A percentile compares a stretch with the other conserved stretches of the same genome.
These are phyloP conservation scores for Prolemur simus DNA, from an alignment of 2,113 vertebrate genomes.

Conservation along the genomic window DNA sequence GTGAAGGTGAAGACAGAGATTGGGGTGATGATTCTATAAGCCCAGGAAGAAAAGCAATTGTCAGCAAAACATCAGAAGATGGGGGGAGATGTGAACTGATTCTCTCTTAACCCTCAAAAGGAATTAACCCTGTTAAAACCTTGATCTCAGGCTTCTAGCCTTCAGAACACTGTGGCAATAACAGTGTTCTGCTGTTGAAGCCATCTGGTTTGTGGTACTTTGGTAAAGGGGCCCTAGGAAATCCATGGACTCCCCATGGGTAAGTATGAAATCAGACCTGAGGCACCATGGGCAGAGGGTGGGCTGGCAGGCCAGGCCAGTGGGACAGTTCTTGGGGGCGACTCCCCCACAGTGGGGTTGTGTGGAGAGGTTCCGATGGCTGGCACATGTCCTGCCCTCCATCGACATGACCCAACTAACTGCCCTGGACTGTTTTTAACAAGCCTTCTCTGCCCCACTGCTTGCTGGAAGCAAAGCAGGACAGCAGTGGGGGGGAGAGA, in stretches of 20 bases:
- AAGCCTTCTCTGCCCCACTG: background rate
- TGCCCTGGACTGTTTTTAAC: background rate
- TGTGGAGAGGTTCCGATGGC: background rate
- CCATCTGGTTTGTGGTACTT: background rate
- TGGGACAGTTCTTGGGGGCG: background rate
- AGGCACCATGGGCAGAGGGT: background rate
- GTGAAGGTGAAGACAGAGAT: background rate
- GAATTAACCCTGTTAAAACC: background rate
- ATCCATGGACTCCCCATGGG: fast-evolving
- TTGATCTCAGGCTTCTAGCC: background rate
- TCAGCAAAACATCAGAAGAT: background rate
- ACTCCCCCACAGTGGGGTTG: background rate
- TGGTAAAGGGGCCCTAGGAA: background rate
- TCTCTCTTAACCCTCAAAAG: background rate
- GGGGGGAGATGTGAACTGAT: no score
- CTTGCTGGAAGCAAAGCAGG: background rate
- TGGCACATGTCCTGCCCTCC: fast-evolving
- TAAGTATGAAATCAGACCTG: background rate
- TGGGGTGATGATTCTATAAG: background rate
- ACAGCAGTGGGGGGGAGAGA: background rate
- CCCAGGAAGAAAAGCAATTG: fast-evolving
- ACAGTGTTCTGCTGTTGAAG: background rate
- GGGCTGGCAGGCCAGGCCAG: fast-evolving
- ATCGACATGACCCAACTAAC: fast-evolving
- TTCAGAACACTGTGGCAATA: background rate